These are phyloP conservation scores for Brachyhypopomus gauderio DNA, from an alignment of 2,113 vertebrate genomes.

Conservation along the genomic window DNA sequence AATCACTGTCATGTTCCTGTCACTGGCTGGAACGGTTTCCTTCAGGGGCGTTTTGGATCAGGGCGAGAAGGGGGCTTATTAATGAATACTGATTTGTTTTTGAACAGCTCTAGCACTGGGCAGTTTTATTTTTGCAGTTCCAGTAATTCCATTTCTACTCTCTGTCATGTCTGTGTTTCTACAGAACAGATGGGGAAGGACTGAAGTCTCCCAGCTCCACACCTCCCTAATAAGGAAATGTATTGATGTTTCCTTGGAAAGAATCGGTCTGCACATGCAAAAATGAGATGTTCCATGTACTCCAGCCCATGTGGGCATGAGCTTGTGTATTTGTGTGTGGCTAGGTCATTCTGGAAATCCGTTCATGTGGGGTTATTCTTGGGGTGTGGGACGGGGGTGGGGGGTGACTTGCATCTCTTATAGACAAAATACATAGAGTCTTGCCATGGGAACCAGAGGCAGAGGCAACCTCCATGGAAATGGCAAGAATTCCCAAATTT, in stretches of 20 bases:
- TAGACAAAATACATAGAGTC: constrained; percentile 20
- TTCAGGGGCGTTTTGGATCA: neutral
- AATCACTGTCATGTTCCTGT: neutral
- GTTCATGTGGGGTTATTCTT: constrained; percentile 1
- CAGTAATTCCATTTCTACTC: neutral
- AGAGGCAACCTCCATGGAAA: constrained; percentile 23
- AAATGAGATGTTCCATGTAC: neutral
- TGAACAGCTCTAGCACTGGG: neutral
- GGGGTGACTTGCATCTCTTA: neutral
- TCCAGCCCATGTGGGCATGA: neutral
- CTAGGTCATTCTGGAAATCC: neutral
- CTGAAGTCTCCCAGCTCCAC: neutral
- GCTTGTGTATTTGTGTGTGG: neutral
- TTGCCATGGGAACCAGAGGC: neutral
- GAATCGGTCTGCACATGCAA: neutral
- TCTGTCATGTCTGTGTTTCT: constrained; percentile 16
- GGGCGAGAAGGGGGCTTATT: neutral
- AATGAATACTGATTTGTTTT: neutral
- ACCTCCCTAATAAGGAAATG: constrained; percentile 2
- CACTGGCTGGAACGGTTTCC: neutral
- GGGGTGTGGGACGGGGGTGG: constrained; percentile 17
- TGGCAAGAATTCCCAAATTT: constrained; percentile 26
- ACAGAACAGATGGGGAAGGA: neutral
- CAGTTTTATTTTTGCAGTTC: neutral
- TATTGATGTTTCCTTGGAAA: neutral